phyloP scores from a whole-genome alignment of 2,888 invertebrate genomes.

The Drosophila kambysellisi region DNA sequence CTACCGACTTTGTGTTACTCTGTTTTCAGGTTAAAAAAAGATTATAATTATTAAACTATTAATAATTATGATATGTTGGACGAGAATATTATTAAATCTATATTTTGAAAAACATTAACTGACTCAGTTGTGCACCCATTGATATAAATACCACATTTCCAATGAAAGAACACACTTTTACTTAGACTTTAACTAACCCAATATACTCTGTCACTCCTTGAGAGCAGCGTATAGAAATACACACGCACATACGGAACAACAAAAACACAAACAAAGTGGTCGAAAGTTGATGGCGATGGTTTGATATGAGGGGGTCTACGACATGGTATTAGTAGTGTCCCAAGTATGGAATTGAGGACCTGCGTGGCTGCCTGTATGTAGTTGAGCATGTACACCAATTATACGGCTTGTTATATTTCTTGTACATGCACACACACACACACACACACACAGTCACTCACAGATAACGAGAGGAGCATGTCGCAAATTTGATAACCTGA shows the following conservation, averaged over 20 bases:
- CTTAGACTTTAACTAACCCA: not conserved
- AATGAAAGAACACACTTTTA: not conserved
- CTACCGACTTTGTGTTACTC: not conserved
- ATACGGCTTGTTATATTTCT: conserved; percentile 70
- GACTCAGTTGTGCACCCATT: not conserved
- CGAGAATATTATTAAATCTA: not conserved
- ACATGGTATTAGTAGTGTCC: not conserved
- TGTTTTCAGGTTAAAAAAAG: not conserved
- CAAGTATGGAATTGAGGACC: conserved; percentile 22
- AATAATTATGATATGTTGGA: not conserved
- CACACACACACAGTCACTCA: conserved; percentile 7
- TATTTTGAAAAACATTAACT: not conserved
- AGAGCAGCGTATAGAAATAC: not conserved
- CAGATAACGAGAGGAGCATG: conserved; percentile 49
- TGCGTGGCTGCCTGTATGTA: conserved; percentile 35
- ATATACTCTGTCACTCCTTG: not conserved
- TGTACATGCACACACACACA: conserved; percentile 35
- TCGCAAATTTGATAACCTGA: conserved; percentile 56
- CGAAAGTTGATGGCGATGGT: conserved; percentile 6
- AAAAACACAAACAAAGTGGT: conserved; percentile 10
- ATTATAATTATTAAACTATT: no score
- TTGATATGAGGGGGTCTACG: not conserved
- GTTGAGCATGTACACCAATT: conserved; percentile 72
- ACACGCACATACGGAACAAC: conserved; percentile 7
- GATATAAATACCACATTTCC: not conserved